Percentiles rank a stretch among this genome's conserved stretches.
phyloP scores from a whole-genome alignment of 2,888 invertebrate species.

The Acleris laterana region DNA sequence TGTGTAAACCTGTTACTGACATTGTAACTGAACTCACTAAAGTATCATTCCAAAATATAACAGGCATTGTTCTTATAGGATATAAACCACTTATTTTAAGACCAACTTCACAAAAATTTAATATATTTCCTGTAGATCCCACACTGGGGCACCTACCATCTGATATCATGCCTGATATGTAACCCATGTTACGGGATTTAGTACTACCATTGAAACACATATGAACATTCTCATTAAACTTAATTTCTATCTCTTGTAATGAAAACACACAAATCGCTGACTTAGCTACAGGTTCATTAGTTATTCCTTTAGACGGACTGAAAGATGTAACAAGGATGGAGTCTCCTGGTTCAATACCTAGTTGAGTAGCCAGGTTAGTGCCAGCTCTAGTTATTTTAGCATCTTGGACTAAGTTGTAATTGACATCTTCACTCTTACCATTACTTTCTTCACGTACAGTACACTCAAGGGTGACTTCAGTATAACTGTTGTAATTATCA shows the following conservation, averaged over 20 bases:
- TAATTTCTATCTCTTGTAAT: constrained; percentile 94
- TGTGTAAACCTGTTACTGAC: constrained; percentile 95
- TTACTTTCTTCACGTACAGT: constrained; percentile 86
- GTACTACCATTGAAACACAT: constrained; percentile 98
- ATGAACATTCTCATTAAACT: constrained; percentile 98
- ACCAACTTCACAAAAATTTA: constrained; percentile 96
- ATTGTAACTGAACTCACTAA: constrained; percentile 93
- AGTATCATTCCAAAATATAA: constrained; percentile 91
- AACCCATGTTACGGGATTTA: constrained; percentile 95
- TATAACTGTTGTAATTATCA: constrained; percentile 97
- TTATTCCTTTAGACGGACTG: constrained; percentile 94
- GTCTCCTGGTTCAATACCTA: constrained; percentile 91
- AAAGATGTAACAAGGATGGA: constrained; percentile 94
- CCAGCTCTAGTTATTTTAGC: constrained; percentile 95
- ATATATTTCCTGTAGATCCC: constrained; percentile 94
- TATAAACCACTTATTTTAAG: constrained; percentile 95
- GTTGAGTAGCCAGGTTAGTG: constrained; percentile 90
- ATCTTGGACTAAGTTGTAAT: constrained; percentile 96
- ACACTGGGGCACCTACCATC: constrained; percentile 95
- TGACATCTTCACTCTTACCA: constrained; percentile 80
- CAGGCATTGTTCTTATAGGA: constrained; percentile 91
- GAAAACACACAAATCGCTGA: constrained; percentile 98
- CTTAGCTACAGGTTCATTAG: constrained; percentile 91
- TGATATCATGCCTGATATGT: constrained; percentile 95
- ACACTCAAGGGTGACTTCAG: constrained; percentile 97